Percentiles rank a stretch among this genome's conserved stretches.
These are phyloP conservation scores for Pygoscelis adeliae DNA, from an alignment of 2,113 vertebrate genomes.

Conservation along the genomic window DNA sequence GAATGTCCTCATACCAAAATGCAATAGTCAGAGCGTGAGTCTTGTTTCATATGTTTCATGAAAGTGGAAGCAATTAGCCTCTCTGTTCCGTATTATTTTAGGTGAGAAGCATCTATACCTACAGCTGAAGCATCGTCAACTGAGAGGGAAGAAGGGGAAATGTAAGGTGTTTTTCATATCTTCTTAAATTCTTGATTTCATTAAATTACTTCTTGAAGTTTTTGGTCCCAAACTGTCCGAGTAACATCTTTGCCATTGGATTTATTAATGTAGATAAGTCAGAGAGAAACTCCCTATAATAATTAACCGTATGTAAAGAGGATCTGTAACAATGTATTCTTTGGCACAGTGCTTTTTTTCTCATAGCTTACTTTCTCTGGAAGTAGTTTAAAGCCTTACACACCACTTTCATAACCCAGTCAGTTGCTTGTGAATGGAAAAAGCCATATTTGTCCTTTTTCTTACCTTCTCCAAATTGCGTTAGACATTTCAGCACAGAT, in stretches of 20 bases:
- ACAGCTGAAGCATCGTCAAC: not conserved
- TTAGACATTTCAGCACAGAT: not conserved
- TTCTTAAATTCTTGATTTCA: not conserved
- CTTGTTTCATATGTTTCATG: not conserved
- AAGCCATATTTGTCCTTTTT: not conserved
- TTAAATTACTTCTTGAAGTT: not conserved
- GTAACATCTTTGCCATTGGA: not conserved
- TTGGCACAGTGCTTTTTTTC: conserved; percentile 7
- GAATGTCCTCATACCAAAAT: conserved; percentile 59
- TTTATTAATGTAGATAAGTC: not conserved
- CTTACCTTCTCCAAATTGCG: not conserved
- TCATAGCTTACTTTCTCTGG: conserved; percentile 21
- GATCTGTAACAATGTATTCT: conserved; percentile 2
- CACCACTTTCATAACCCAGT: not conserved
- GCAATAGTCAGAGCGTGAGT: conserved; percentile 24
- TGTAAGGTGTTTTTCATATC: not conserved
- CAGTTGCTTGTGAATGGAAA: not conserved
- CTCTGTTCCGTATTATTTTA: conserved; percentile 55
- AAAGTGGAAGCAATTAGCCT: conserved; percentile 55
- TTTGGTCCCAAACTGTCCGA: not conserved
- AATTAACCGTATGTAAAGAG: not conserved
- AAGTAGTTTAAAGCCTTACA: conserved; percentile 20
- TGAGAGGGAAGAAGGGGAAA: not conserved
- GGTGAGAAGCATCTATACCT: conserved; percentile 29
- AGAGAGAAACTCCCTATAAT: not conserved